phyloP scores from a whole-genome alignment of 2,113 vertebrate genomes.

The Fulica atra region DNA sequence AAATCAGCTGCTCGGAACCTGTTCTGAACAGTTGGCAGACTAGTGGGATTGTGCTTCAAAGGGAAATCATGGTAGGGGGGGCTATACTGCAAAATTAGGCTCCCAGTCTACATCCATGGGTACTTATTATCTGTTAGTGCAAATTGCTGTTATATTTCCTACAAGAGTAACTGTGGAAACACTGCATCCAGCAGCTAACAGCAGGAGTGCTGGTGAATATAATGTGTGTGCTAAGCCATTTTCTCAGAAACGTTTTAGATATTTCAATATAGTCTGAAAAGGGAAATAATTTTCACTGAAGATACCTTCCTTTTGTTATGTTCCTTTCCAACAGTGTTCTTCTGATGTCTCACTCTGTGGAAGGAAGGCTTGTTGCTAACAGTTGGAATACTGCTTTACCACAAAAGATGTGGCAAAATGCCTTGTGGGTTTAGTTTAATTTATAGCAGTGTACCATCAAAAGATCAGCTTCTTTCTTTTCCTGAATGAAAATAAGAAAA shows the following conservation, averaged over 20 bases:
- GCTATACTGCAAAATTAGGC: neutral
- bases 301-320: neutral
- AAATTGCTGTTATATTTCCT: neutral
- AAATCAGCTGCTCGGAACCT: neutral
- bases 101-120: neutral
- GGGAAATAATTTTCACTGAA: neutral
- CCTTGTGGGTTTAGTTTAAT: neutral
- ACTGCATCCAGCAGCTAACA: slow-evolving; percentile 7
- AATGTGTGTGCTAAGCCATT: neutral
- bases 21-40: neutral
- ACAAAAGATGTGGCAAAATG: neutral
- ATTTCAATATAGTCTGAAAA: neutral
- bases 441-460: neutral
- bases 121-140: neutral
- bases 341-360: neutral
- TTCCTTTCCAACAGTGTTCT: neutral
- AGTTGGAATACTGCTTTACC: neutral
- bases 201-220: neutral
- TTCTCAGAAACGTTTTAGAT: neutral
- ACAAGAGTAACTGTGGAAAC: neutral
- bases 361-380: neutral
- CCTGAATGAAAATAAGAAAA: neutral
- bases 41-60: neutral
- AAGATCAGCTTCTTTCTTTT: neutral
- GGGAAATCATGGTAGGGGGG: accelerated